Base-by-base conservation (phyloP, 2,113 vertebrate genomes). In the Sardina pilchardus region DNA sequence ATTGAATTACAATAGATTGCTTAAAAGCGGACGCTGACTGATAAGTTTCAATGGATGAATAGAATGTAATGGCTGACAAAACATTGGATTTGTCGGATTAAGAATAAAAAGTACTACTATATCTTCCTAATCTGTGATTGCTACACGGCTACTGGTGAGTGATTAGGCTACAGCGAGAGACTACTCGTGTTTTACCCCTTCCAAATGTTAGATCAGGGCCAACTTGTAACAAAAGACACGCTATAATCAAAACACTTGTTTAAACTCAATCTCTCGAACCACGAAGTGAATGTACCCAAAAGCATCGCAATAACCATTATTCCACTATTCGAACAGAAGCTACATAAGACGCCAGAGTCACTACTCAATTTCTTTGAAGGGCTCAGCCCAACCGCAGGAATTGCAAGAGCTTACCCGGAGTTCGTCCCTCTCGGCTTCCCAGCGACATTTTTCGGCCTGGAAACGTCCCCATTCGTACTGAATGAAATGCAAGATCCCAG, bases 391-490 rank as follows among this genome's bases (percentile, higher is more conserved):
- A 36, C 71, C 71, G 36, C 71, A 78, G 71, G 71, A 78, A 78
- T 78, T 36, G 71, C 34, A 78, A 78, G 34, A 36, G 85, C 87
- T 93, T 94, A 97, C 97, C 96, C 96, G 94, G 89, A 98, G 93
- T 93, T 97, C 97, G 89, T 97, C 96, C 86, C 96, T 94, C 89
- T 98, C 97, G 47, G 96, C 96, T 91, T 97, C 96, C 97, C 97
- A 98, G 89, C 96, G 96, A 85, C 96, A 96, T 94, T 97, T 97
- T 91, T 98, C 97, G 90, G 96, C 94, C 91, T 97, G 96, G 92
- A 98, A 98, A 78, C 97, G 97, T 87, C 96, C 95, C 97, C 97
- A 98, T 89, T 98, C 96, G 92, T 94, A 96, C 93, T 98, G 97
- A 94, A 97, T 97, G 90, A 97, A 98, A 92, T 97, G 97, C 83